phyloP scores from a whole-genome alignment of 2,797 vertebrate species.

The Enteromius thamalakanensis region DNA sequence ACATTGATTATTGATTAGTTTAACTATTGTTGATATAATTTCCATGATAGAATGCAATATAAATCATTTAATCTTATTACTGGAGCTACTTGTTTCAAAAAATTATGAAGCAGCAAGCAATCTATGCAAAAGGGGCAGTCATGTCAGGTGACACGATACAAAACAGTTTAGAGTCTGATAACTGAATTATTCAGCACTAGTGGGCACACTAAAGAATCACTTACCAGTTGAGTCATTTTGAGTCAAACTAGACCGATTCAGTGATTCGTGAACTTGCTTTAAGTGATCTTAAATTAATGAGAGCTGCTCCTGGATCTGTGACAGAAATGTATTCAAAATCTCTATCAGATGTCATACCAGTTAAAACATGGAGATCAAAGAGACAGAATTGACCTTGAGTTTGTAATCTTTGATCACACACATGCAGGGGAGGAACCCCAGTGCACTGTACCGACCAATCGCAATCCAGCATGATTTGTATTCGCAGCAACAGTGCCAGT shows the following conservation, averaged over 20 bases:
- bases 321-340: background rate
- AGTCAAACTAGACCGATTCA: background rate
- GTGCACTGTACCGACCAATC: slow-evolving; percentile 27
- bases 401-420: slow-evolving; percentile 21
- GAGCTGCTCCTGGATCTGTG: background rate
- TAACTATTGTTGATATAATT: no score
- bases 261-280: background rate
- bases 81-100: no score
- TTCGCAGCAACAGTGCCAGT: background rate
- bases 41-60: no score
- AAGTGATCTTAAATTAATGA: background rate
- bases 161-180: background rate
- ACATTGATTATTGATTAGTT: no score
- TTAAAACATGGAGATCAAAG: background rate
- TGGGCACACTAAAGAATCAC: background rate
- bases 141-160: background rate
- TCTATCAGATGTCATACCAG: background rate
- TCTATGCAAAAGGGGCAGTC: no score
- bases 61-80: no score
- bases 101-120: no score
- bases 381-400: background rate
- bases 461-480: background rate
- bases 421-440: slow-evolving; percentile 34
- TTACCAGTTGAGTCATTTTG: background rate
- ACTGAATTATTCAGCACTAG: background rate